Conservation (phyloP, 1,140 invertebrate species). For the Papilio glaucus region DNA sequence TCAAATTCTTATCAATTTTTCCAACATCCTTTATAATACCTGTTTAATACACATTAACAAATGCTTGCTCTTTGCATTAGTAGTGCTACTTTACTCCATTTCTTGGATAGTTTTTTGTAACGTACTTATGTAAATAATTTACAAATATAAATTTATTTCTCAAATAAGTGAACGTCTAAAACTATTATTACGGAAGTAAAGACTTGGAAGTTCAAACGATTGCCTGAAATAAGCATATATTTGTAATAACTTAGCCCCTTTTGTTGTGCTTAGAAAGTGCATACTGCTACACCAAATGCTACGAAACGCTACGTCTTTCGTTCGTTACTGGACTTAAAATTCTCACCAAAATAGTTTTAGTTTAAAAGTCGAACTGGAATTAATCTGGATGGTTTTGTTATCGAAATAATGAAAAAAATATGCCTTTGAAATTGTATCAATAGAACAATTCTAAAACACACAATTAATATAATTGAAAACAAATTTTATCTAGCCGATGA, state of each 20-base stretch:
- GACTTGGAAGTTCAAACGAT: not conserved
- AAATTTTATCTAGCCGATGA: no score
- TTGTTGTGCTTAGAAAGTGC: conserved; percentile 7
- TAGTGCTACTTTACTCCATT: no score
- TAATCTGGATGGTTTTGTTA: not conserved
- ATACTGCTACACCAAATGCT: conserved; percentile 16
- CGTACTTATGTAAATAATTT: no score
- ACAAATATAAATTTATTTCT: not conserved
- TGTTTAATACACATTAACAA: no score
- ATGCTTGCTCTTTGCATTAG: no score
- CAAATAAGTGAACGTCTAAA: not conserved
- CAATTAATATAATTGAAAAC: no score
- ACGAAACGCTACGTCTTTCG: not conserved
- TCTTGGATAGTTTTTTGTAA: no score
- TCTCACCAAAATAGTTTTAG: not conserved
- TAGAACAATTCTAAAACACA: no score
- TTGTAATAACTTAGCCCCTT: not conserved
- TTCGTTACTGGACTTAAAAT: not conserved
- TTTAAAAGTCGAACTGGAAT: not conserved
- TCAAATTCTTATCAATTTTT: no score
- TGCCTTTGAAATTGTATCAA: no score
- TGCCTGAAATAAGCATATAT: not conserved
- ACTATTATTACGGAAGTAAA: not conserved
- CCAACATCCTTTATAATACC: no score
- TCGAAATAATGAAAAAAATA: not conserved